These are phyloP conservation scores for Drosophila bipectinata DNA, from an alignment of 1,140 invertebrate species.

Conservation along the genomic window DNA sequence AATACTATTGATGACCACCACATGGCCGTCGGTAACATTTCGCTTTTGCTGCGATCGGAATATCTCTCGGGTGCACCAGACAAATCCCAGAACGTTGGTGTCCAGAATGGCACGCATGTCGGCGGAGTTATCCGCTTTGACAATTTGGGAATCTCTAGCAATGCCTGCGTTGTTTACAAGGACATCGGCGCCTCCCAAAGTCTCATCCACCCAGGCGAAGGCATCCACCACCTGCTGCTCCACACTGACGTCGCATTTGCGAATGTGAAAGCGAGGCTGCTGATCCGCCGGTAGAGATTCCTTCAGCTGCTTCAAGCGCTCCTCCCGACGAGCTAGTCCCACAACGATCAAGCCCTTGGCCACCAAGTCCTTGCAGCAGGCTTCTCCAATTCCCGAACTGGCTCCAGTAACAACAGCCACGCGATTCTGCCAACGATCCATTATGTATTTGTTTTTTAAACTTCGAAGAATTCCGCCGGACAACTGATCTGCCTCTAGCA, in stretches of 20 bases:
- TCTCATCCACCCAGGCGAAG: conserved; percentile 87
- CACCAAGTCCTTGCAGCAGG: conserved; percentile 83
- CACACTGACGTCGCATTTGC: conserved; percentile 86
- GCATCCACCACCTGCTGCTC: conserved; percentile 87
- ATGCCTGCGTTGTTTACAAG: conserved; percentile 88
- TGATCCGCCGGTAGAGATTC: conserved; percentile 33
- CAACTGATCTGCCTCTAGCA: background rate
- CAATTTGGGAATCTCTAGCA: conserved; percentile 84
- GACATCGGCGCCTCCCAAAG: conserved; percentile 87
- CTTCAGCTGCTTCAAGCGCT: conserved; percentile 85
- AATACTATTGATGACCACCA: conserved; percentile 77
- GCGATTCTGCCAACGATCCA: conserved; percentile 48
- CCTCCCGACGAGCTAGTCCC: conserved; percentile 87
- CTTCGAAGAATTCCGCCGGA: background rate
- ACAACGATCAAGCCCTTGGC: conserved; percentile 86
- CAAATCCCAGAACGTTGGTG: conserved; percentile 86
- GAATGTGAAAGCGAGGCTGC: conserved; percentile 28
- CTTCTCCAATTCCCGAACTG: conserved; percentile 86
- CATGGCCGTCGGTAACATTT: conserved; percentile 87
- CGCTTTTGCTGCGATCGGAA: conserved; percentile 86
- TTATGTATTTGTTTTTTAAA: background rate
- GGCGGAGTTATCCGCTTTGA: conserved; percentile 78
- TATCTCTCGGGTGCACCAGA: conserved; percentile 85
- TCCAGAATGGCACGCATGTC: conserved; percentile 40
- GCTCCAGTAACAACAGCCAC: conserved; percentile 82